Base-by-base conservation (phyloP, 2,888 invertebrate species). In the Netelia melanura region DNA sequence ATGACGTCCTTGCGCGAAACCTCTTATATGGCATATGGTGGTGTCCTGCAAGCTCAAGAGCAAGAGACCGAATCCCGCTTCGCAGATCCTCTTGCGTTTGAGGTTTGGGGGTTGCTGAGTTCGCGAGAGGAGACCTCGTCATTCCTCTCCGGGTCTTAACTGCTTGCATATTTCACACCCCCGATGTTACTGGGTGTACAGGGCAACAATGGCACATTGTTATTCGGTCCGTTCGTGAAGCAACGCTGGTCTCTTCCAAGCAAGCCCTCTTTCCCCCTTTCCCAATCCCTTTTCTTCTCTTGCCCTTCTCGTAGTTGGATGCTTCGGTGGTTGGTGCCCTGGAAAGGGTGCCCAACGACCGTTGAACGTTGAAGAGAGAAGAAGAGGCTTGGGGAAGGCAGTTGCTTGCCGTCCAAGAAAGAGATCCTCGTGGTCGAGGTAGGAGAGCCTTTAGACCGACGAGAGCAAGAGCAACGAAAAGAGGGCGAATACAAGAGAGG, bases 151-250 rank as follows among this genome's bases (percentile, higher is more conserved):
- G 74, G 85, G 85, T 88, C 86, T 87, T 87, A 88, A 88, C 87
- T 87, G 89, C 89, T 88, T 90, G 90, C 90, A 92, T 91, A 92
- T 92, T 92, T 91, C 90, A 91, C 89, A 87, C 88, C 86, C 86
- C 89, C 77, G 90, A 91, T 91, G 89, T 90, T 87, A 86, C 88
- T 38, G 88, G 90, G 90, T 90, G 90, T 87, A 88, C 89, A 84
- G 87, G 64, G 86, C 86, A 90, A 93, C 92, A 93, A 92, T 91
- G 90, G 89, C 87, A 90, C 92, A 92, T 92, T 93, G 92, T 93
- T 92, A 91, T 90, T 92, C 90, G 91, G 90, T 90, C 88, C 89
- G 90, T 90, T 89, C 90, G 88, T 86, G 88, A 84, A 87, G 87
- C 82, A 85, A 87, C 86, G 82, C 85, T 86, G 79, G 87, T 71